phyloP scores from a whole-genome alignment of 2,113 vertebrate species.

The crab-eating macaque (Macaca fascicularis) region T2T-MFA8v1.1 NC_088381.1:48992001-48992500 shows the following conservation, averaged over 20 bases:
- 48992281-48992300: conserved; percentile 89
- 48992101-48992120: background rate
- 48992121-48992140: background rate
- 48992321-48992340: conserved; percentile 94
- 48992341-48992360: conserved; percentile 93
- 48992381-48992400: background rate
- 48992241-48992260: conserved; percentile 77
- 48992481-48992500: background rate
- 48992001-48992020: conserved; percentile 1
- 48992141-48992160: background rate
- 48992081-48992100: background rate
- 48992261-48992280: conserved; percentile 74
- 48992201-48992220: background rate
- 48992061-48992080: background rate
- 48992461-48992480: background rate
- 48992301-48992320: conserved; percentile 95
- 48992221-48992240: background rate
- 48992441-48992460: background rate
- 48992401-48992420: background rate
- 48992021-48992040: background rate
- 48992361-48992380: conserved; percentile 67
- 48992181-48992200: background rate
- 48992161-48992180: background rate
- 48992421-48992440: background rate
- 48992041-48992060: background rate